Percentiles rank a stretch among this genome's conserved stretches.
Evolutionary conservation across 2,797 vertebrate species (phyloP).

Genomic region (Rhinichthys osculus): DNA sequence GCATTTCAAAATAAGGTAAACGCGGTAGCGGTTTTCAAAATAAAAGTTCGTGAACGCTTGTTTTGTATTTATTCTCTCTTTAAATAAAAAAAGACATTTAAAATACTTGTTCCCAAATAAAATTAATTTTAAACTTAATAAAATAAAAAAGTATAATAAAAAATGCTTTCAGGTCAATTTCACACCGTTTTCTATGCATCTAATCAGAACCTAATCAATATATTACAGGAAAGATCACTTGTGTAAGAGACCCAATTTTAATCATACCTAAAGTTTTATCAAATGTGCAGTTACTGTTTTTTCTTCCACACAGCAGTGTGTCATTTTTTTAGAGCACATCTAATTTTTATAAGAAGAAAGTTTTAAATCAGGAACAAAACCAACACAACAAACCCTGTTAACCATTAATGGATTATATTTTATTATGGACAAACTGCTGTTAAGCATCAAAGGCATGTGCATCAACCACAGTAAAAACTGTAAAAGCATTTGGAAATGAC

Average conservation of each 20-base stretch:
- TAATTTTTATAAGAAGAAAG: slow-evolving; percentile 56
- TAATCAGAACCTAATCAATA: background rate
- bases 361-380: background rate
- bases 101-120: background rate
- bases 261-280: slow-evolving; percentile 41
- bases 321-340: slow-evolving; percentile 58
- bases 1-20: slow-evolving; percentile 22
- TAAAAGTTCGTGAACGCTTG: slow-evolving; percentile 4
- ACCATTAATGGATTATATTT: slow-evolving; percentile 31
- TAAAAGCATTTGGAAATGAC: slow-evolving; percentile 37
- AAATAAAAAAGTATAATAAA: too few relatives aligned
- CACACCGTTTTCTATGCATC: background rate
- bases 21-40: slow-evolving; percentile 16
- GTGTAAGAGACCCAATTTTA: background rate
- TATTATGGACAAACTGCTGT: slow-evolving; percentile 50
- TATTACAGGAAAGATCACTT: background rate
- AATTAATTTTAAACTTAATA: too few relatives aligned
- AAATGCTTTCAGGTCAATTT: background rate
- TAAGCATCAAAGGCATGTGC: slow-evolving; percentile 45
- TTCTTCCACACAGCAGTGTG: background rate
- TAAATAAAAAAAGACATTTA: background rate
- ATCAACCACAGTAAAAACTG: slow-evolving; percentile 35
- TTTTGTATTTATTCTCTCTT: too few relatives aligned
- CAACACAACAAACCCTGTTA: background rate
- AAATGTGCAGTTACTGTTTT: background rate